Evolutionary conservation across 1,140 invertebrate species (phyloP).

Genomic region (Dinoponera quadriceps): DNA sequence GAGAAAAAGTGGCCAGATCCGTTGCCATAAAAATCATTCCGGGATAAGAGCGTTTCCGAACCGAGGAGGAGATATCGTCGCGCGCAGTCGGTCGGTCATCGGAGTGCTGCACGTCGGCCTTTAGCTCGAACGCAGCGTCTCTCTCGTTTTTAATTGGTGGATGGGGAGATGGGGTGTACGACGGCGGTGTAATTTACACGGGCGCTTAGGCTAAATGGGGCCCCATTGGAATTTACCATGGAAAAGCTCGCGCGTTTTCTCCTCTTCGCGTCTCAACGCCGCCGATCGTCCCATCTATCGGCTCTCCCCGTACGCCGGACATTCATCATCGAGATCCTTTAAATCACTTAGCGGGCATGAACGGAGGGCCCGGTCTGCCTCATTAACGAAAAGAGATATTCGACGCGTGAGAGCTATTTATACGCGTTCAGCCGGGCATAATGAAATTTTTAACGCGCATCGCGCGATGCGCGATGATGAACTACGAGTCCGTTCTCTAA

Average conservation of each 20-base stretch:
- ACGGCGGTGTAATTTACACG: conserved; percentile 24
- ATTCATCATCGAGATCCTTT: conserved; percentile 56
- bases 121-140: background rate
- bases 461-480: conserved; percentile 35
- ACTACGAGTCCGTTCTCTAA: conserved; percentile 31
- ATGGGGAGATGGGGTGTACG: background rate
- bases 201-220: conserved; percentile 32
- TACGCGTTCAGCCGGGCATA: conserved; percentile 36
- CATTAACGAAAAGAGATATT: conserved; percentile 61
- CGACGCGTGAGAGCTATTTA: conserved; percentile 45
- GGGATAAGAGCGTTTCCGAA: conserved; percentile 54
- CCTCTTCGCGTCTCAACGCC: background rate
- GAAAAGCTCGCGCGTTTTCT: conserved; percentile 40
- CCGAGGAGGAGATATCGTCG: conserved; percentile 11
- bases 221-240: conserved; percentile 40
- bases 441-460: conserved; percentile 49
- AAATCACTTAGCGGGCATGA: conserved; percentile 46
- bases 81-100: too few relatives aligned
- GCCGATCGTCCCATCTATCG: too few relatives aligned
- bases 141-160: conserved; percentile 46
- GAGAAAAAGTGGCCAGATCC: conserved; percentile 49
- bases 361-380: conserved; percentile 36
- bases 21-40: conserved; percentile 55
- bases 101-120: too few relatives aligned
- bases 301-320: background rate